phyloP scores from a whole-genome alignment of 2,797 vertebrate genomes.

The Selene dorsalis region DNA sequence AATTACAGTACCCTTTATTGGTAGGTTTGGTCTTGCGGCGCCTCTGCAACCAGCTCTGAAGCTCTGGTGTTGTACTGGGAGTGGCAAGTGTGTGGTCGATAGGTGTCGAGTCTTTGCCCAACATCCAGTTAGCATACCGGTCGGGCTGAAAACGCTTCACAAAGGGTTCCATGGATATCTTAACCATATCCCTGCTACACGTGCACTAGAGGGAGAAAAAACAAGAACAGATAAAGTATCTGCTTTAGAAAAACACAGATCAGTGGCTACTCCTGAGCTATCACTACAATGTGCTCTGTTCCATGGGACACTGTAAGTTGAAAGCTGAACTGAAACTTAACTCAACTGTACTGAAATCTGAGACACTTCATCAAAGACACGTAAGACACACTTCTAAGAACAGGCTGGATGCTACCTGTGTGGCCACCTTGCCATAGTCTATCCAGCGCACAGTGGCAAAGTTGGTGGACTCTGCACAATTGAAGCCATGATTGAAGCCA shows the following conservation, averaged over 20 bases:
- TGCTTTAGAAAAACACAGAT: constrained; percentile 1
- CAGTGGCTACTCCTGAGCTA: neutral
- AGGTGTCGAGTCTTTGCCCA: constrained; percentile 91
- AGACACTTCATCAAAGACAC: neutral
- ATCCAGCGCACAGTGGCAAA: constrained; percentile 97
- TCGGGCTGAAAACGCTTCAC: constrained; percentile 96
- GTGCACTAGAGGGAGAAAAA: constrained; percentile 86
- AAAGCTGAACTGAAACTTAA: neutral
- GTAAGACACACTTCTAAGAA: neutral
- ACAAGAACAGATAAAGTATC: neutral
- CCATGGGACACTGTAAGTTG: neutral
- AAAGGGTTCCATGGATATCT: constrained; percentile 98
- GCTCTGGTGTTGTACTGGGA: constrained; percentile 91
- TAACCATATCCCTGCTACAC: constrained; percentile 97
- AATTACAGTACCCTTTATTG: constrained; percentile 82
- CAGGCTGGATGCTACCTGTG: constrained; percentile 86
- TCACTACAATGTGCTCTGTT: neutral
- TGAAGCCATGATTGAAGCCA: constrained; percentile 98
- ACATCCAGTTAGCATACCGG: constrained; percentile 92
- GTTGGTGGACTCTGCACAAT: constrained; percentile 98
- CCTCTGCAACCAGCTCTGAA: constrained; percentile 90
- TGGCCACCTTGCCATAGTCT: constrained; percentile 96
- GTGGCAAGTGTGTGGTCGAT: constrained; percentile 93
- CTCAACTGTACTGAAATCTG: neutral
- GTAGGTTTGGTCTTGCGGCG: constrained; percentile 82